Percentiles rank a stretch among this genome's conserved stretches.
Conservation (phyloP, 2,888 invertebrate genomes). For the Eupithecia vulgata region DNA sequence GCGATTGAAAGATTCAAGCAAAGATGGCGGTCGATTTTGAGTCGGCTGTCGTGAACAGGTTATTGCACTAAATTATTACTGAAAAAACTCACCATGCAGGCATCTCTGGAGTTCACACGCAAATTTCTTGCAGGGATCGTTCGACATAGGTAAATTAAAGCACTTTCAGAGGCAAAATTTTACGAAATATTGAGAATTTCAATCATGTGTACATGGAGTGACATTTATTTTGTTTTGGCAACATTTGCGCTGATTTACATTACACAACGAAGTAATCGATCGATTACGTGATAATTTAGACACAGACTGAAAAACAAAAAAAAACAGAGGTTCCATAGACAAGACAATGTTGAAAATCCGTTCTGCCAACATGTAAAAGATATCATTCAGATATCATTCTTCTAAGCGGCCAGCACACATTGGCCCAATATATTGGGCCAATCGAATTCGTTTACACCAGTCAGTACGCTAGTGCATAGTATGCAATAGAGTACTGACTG, state of each 20-base stretch:
- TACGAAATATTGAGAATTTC: constrained; percentile 64
- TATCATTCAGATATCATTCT: too few relatives aligned
- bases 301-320: constrained; percentile 7
- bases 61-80: constrained; percentile 66
- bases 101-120: constrained; percentile 93
- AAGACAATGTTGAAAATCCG: too few relatives aligned
- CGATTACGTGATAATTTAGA: constrained; percentile 6
- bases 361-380: too few relatives aligned
- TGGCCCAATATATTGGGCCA: too few relatives aligned
- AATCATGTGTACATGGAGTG: constrained; percentile 63
- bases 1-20: constrained; percentile 81
- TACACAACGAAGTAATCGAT: constrained; percentile 36
- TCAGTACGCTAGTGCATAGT: too few relatives aligned
- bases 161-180: constrained; percentile 56
- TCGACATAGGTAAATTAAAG: constrained; percentile 72
- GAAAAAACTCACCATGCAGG: constrained; percentile 86
- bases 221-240: constrained; percentile 62
- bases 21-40: constrained; percentile 82
- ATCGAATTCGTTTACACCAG: too few relatives aligned
- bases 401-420: too few relatives aligned
- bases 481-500: too few relatives aligned
- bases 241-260: constrained; percentile 41
- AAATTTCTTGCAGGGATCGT: constrained; percentile 91
- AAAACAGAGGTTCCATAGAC: neutral
- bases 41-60: constrained; percentile 75